Evolutionary conservation across 2,797 vertebrate genomes (phyloP), one percentile per base, ranked within the genome.

Genomic region (Holocentrus rufus): DNA sequence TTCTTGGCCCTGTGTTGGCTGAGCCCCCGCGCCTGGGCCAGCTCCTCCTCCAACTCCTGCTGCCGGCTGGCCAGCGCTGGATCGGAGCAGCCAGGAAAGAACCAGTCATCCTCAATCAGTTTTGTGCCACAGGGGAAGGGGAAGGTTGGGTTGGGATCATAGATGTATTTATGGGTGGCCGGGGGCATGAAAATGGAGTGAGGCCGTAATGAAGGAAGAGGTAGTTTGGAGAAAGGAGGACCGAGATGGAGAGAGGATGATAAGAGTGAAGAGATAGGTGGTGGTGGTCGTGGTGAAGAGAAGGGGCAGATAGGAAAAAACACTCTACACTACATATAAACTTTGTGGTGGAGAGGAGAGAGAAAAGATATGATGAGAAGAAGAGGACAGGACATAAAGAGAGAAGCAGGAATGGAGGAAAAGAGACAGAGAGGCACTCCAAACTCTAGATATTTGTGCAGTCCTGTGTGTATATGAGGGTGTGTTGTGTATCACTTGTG

Each of bases 51-150:
- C 95, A 96, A 87, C 94, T 96, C 96, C 95, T 96, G 95, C 94
- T 97, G 96, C 94, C 95, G 95, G 89, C 93, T 95, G 95, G 94
- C 96, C 92, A 97, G 92, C 89, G 94, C 96, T 97, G 96, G 95
- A 97, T 97, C 95, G 89, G 96, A 97, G 96, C 95, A 98, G 96
- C 96, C 96, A 95, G 96, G 96, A 97, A 98, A 98, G 95, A 97
- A 97, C 96, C 96, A 98, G 96, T 98, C 96, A 97, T 98, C 96
- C 96, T 97, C 96, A 95, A 98, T 98, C 96, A 98, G 96, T 97
- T 97, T 97, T 98, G 96, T 97, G 96, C 96, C 96, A 96, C 96
- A 97, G 95, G 96, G 93, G 91, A 88, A 82, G 69, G 77, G 79
- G 74, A 59, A 55, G 25, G 68, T 22, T 69, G 77, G 84, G 69